These are phyloP conservation scores for Gadus macrocephalus DNA, from an alignment of 2,113 vertebrate species.

Conservation along the genomic window DNA sequence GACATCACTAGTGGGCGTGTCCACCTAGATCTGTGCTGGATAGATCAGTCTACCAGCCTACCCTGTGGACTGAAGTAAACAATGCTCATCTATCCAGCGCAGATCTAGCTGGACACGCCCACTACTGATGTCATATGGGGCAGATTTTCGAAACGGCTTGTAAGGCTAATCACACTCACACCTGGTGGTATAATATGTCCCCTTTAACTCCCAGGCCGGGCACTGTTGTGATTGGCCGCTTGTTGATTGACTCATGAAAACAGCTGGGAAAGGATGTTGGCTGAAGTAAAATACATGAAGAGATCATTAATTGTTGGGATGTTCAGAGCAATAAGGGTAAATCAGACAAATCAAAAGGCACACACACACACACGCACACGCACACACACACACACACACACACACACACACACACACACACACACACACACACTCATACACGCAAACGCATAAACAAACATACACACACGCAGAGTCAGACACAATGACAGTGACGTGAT, in stretches of 20 bases:
- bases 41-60: no score
- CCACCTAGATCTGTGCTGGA: no score
- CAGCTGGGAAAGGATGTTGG: conserved; percentile 6
- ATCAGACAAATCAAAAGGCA: background rate
- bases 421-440: conserved; percentile 21
- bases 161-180: no score
- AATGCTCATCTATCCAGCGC: no score
- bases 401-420: conserved; percentile 26
- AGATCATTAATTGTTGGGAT: background rate
- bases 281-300: background rate
- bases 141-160: no score
- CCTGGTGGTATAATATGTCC: no score
- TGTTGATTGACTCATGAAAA: conserved; percentile 4
- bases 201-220: background rate
- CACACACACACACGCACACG: conserved; percentile 23
- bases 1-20: no score
- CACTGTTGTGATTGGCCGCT: conserved; percentile 17
- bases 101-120: no score
- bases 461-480: background rate
- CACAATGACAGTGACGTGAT: conserved; percentile 10
- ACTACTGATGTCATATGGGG: no score
- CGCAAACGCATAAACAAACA: background rate
- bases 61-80: no score
- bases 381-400: conserved; percentile 22
- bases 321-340: background rate